Base-by-base conservation (phyloP, 2,113 vertebrate species). In the Apaloderma vittatum region DNA sequence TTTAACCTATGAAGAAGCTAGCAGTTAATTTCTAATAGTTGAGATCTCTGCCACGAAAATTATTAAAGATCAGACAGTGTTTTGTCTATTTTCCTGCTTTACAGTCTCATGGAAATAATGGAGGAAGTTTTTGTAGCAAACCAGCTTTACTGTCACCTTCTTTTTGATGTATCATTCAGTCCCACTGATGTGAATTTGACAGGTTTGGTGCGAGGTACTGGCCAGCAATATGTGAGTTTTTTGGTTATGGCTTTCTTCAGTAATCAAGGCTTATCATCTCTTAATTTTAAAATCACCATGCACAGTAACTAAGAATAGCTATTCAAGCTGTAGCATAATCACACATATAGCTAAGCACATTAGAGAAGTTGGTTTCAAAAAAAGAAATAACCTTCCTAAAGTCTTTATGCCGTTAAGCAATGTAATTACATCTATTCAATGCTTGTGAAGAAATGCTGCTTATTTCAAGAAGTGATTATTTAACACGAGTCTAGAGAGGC, bases 321-420 rank as follows among this genome's bases (percentile, higher is more conserved):
- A 80, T 82, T 94, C 51, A 22, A 93, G 81, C 71, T 48, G 36
- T 75, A 80, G 92, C 92, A 48, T 70, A 80, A 92, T 76, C 43
- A 70, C 72, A 93, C 62, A 26, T 43, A 62, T 26, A 96, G 87
- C 66, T 68, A 95, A 78, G 37, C 40, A 52, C 78, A 65, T 90
- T 91, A 91, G 66, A 59, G 12, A 93, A 91, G 92, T 90, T 89
- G 30, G 21, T 92, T 95, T 90, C 48, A 49, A 91, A 30, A 84
- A 83, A 96, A 87, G 86, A 78, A 94, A 90, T 91, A 96, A 80
- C 88, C 89, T 87, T 85, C 92, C 75, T 92, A 87, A 95, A 98
- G 96, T 97, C 80, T 92, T 90, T 45, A 51, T 74, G 77, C 77
- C 73, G 90, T 95, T 73, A 55, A 54, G 62, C 43, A 81, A 72